Evolutionary conservation across 1,140 invertebrate species (phyloP), one percentile per base, ranked within the genome.

Genomic region (Papilio aristodemus): DNA sequence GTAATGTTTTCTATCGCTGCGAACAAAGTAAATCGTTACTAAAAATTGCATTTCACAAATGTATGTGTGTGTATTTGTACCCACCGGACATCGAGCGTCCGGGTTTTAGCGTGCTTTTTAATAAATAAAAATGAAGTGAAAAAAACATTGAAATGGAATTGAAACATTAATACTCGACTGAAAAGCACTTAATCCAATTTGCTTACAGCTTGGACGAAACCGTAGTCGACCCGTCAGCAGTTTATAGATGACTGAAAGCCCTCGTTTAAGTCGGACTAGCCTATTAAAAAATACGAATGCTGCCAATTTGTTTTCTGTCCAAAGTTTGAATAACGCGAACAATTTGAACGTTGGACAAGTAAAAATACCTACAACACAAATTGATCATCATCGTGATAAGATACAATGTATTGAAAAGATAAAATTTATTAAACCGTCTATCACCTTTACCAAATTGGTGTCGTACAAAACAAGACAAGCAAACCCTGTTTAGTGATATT

Each of bases 111-210:
- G 13, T 8, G n/a, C n/a, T 7, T 59, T 37, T 59, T 59, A 57
- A 25, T 38, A 38, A 37, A 60, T 19, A 38, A 39, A 60, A 60
- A 19, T 39, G 8, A 37, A 37, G 2, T 22, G n/a, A 54, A 22
- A 25, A 13, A 37, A 32, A 38, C 39, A 36, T 66, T 66, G 11
- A 46, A 46, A 17, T 13, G 41, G 41, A 66, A 66, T 38, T 66
- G 41, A 66, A 66, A 66, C 41, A 46, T 22, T 46, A 50, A 46
- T 66, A 46, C 32, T 66, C 27, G 59, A 46, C 25, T 66, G 63
- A 32, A 66, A 46, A 66, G 39, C 41, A 66, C 63, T 66, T 66
- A 46, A 66, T 66, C 63, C 63, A 66, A 66, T 66, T 66, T 66
- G 63, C 63, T 43, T 43, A 17, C 62, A 14, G 62, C 62, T 64